Percentiles rank a stretch among this genome's conserved stretches.
These are phyloP conservation scores for Micrastur ruficollis DNA, from an alignment of 2,797 vertebrate species.

Conservation along the genomic window DNA sequence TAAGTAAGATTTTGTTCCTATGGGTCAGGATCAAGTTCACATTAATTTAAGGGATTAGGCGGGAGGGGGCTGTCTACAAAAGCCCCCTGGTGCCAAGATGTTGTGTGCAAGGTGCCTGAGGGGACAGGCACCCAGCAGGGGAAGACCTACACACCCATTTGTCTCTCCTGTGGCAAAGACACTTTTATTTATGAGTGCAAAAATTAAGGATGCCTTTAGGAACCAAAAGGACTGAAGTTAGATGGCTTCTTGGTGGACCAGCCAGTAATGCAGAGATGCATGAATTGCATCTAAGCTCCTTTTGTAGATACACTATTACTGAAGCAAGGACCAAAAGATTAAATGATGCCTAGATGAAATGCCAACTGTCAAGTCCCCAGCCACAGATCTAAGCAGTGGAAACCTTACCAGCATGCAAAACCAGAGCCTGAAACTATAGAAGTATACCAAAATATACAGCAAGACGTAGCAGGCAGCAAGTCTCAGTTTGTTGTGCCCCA, in stretches of 20 bases:
- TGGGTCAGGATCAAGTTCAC: not conserved
- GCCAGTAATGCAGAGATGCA: not conserved
- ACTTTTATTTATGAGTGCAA: not conserved
- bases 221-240: not conserved
- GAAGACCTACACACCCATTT: not conserved
- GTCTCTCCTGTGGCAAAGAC: not conserved
- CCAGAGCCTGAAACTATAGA: not conserved
- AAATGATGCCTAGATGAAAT: not conserved
- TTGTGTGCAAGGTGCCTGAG: not conserved
- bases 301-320: not conserved
- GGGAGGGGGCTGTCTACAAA: not conserved
- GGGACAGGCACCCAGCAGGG: not conserved
- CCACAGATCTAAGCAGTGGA: not conserved
- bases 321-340: not conserved
- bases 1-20: not conserved
- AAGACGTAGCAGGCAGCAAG: not conserved
- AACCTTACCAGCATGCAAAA: not conserved
- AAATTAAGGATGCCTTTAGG: not conserved
- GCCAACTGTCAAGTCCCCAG: not conserved
- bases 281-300: not conserved
- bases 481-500: not conserved
- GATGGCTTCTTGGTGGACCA: not conserved
- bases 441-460: not conserved
- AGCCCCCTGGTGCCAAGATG: not conserved
- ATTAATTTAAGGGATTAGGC: not conserved